These are phyloP conservation scores for Nasonia oneida DNA, from an alignment of 2,888 invertebrate genomes.

Conservation along the genomic window DNA sequence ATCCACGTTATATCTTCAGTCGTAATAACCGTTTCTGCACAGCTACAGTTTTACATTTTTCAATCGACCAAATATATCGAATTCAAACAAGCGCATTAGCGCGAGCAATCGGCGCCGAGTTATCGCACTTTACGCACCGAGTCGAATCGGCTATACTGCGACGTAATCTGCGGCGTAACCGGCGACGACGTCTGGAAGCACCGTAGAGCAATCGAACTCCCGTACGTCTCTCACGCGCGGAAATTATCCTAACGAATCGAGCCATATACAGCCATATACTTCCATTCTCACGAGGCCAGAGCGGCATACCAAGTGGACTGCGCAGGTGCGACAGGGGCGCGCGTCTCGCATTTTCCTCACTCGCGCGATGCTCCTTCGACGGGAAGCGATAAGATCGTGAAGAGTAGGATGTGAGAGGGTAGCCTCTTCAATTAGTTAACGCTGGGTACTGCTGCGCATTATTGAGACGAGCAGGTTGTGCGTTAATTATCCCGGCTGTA, in stretches of 20 bases:
- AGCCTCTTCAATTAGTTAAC: constrained; percentile 42
- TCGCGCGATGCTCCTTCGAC: constrained; percentile 13
- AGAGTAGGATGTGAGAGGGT: background rate
- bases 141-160: constrained; percentile 2
- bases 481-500: constrained; percentile 1
- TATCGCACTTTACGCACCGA: background rate
- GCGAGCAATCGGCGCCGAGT: background rate
- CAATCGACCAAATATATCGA: background rate
- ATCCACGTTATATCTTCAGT: background rate
- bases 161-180: background rate
- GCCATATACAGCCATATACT: constrained; percentile 19
- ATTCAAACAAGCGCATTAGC: background rate
- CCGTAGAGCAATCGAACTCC: constrained; percentile 42
- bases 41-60: background rate
- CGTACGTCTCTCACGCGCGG: constrained; percentile 41
- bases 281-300: constrained; percentile 14
- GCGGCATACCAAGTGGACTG: constrained; percentile 11
- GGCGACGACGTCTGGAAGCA: background rate
- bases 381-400: constrained; percentile 39
- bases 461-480: constrained; percentile 31
- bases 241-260: constrained; percentile 52
- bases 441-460: constrained; percentile 16
- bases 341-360: constrained; percentile 4
- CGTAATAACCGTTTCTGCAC: background rate
- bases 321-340: background rate